These are phyloP conservation scores for Poecilia picta DNA, from an alignment of 2,797 vertebrate genomes.

Conservation along the genomic window DNA sequence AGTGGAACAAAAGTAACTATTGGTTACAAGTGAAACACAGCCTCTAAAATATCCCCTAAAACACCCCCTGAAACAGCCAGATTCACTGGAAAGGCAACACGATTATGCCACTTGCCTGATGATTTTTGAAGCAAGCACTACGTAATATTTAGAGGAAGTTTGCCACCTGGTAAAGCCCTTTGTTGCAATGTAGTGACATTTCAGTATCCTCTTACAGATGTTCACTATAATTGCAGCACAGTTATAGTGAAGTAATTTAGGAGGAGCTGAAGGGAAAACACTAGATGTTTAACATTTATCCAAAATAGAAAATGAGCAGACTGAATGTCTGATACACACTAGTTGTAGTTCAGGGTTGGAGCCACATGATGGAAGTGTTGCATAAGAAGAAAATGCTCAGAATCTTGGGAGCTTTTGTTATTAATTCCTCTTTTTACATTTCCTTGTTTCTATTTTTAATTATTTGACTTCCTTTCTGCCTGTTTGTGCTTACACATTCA, in stretches of 20 bases:
- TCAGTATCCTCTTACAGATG: not conserved
- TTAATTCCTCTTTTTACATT: not conserved
- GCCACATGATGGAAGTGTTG: constrained; percentile 70
- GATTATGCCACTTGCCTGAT: not conserved
- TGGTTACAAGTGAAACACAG: not conserved
- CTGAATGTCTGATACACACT: not conserved
- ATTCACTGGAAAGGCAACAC: not conserved
- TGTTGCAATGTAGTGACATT: not conserved
- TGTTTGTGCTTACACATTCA: not conserved
- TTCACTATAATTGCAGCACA: not conserved
- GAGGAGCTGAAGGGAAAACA: constrained; percentile 3
- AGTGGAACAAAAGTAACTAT: not conserved
- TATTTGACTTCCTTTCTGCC: not conserved
- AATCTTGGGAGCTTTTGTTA: not conserved
- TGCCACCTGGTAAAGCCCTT: not conserved
- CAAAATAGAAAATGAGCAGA: not conserved
- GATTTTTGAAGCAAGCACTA: not conserved
- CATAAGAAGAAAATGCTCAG: constrained; percentile 21
- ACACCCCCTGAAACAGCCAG: not conserved
- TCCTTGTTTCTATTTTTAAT: not conserved
- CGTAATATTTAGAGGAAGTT: not conserved
- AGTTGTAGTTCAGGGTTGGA: constrained; percentile 33
- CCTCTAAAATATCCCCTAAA: not conserved
- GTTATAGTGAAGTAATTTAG: not conserved
- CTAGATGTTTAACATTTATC: not conserved